Evolutionary conservation across 2,888 invertebrate genomes (phyloP), one percentile per base, ranked within the genome.

Genomic region (Esperia sulphurella): DNA sequence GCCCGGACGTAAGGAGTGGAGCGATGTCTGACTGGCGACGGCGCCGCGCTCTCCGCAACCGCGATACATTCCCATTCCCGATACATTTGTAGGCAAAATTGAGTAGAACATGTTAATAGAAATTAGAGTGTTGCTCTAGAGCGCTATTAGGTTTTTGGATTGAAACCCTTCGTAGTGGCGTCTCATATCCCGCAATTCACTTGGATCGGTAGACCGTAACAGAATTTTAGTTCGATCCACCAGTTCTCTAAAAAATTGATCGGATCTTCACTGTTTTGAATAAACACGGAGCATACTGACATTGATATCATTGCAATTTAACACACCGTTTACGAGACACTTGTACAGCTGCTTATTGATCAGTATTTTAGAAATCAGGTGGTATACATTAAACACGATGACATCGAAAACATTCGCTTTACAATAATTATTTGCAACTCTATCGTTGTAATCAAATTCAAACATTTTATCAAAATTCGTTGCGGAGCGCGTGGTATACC

Each of bases 1-100:
- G 90, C 93, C 93, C 85, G 93, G 93, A 94, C 94, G 94, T 94
- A 94, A 94, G 94, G 92, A 86, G 78, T 75, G 86, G 84, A 83
- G 84, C 77, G 75, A 66, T 57, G 45, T 48, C 57, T 65, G 55
- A n/a, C n/a, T n/a, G 71, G 50, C 91, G 92, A 59, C 61, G 58
- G 54, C 49, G 51, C 70, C 71, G 78, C 81, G 83, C 85, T 65
- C 79, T 85, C 83, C 83, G 83, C 83, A 75, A 51, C 48, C 48
- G 55, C 54, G 55, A n/a, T 53, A 53, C 53, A 41, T 21, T 29
- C 41, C 41, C 29, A 39, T 48, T 52, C 39, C 45, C 41, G 33
- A 12, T 8, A 41, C 44, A 44, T 45, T 14, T 29, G n/a, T 40
- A 42, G 37, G 10, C 43, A 35, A 7, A 13, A 7, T 29, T 28